phyloP scores from a whole-genome alignment of 1,140 invertebrate species.

The Bombus huntii region DNA sequence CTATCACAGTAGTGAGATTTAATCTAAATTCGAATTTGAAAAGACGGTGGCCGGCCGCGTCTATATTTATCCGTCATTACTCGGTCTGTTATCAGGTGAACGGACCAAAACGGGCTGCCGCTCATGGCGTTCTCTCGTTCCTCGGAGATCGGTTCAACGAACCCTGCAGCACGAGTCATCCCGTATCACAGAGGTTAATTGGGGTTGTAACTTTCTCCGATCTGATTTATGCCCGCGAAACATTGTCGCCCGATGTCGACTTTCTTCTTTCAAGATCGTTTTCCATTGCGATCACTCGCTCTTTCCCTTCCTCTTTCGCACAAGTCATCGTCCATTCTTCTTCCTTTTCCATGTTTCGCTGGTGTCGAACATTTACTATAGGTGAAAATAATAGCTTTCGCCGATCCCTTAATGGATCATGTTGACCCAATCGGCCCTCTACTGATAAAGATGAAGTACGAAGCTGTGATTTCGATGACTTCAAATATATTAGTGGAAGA shows the following conservation, averaged over 20 bases:
- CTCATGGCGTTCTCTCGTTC: slow-evolving; percentile 19
- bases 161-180: slow-evolving; percentile 37
- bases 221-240: slow-evolving; percentile 54
- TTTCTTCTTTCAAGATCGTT: slow-evolving; percentile 20
- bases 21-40: not conserved
- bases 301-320: not conserved
- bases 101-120: slow-evolving; percentile 20
- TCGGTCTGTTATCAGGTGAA: slow-evolving; percentile 40
- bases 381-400: not conserved
- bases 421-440: not conserved
- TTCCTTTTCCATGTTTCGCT: not conserved
- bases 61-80: not conserved
- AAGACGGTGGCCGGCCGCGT: not conserved
- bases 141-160: slow-evolving; percentile 52
- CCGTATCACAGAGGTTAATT: slow-evolving; percentile 54
- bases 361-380: not conserved
- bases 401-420: not conserved
- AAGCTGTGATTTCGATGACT: not conserved
- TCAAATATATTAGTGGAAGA: not conserved
- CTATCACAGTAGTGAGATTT: not conserved
- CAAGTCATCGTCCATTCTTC: not conserved
- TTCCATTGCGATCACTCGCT: not conserved
- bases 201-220: slow-evolving; percentile 56
- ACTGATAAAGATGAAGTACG: not conserved
- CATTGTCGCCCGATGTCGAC: slow-evolving; percentile 50